phyloP scores from a whole-genome alignment of 2,888 invertebrate genomes.

The Eretmocerus hayati region DNA sequence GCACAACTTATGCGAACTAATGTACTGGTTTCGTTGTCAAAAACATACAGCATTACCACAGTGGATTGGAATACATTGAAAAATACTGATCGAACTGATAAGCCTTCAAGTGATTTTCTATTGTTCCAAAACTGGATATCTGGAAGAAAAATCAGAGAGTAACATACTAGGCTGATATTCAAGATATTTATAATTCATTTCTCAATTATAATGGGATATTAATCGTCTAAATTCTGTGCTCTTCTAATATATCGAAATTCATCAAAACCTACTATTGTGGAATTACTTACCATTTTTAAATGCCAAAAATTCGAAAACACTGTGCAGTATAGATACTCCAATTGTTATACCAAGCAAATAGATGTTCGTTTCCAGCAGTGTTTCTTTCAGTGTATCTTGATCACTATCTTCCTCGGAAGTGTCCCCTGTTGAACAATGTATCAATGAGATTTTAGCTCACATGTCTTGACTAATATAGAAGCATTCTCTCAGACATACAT shows the following conservation, averaged over 20 bases:
- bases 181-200: background rate
- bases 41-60: slow-evolving; percentile 89
- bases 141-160: slow-evolving; percentile 35
- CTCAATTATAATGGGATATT: too few relatives aligned
- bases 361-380: slow-evolving; percentile 93
- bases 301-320: slow-evolving; percentile 94
- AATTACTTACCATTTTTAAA: slow-evolving; percentile 88
- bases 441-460: too few relatives aligned
- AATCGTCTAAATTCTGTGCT: too few relatives aligned
- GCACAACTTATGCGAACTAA: slow-evolving; percentile 91
- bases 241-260: too few relatives aligned
- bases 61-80: slow-evolving; percentile 97
- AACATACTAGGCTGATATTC: background rate
- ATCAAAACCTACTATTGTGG: too few relatives aligned
- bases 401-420: slow-evolving; percentile 77
- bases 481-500: too few relatives aligned
- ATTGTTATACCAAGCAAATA: slow-evolving; percentile 88
- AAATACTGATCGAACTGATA: slow-evolving; percentile 96
- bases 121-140: slow-evolving; percentile 99
- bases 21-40: slow-evolving; percentile 98
- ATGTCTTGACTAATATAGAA: background rate
- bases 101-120: slow-evolving; percentile 89
- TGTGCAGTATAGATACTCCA: slow-evolving; percentile 88
- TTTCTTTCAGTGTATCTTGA: slow-evolving; percentile 86
- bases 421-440: too few relatives aligned